These are phyloP conservation scores for Bradysia coprophila DNA, from an alignment of 1,140 invertebrate genomes.

Conservation along the genomic window DNA sequence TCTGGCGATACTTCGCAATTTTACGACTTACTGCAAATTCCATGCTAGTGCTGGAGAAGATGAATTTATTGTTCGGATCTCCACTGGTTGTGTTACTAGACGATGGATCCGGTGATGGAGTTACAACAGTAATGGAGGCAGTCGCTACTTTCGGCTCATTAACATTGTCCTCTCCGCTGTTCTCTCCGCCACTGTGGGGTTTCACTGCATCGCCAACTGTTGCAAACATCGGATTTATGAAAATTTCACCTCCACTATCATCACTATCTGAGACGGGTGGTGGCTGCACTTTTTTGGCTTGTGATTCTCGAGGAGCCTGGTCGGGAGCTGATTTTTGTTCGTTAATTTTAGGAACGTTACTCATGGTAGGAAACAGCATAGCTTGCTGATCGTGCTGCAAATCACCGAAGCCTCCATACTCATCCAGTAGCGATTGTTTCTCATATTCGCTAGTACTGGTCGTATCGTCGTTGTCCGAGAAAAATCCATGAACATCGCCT, in stretches of 20 bases:
- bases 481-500: neutral
- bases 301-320: too few species aligned
- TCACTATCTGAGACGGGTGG: too few species aligned
- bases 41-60: conserved; percentile 3
- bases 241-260: neutral
- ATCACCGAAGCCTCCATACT: too few species aligned
- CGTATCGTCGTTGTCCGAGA: neutral
- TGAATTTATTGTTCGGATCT: neutral
- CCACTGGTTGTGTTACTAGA: neutral
- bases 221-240: conserved; percentile 2
- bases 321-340: too few species aligned
- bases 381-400: too few species aligned
- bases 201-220: conserved; percentile 3
- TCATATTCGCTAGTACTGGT: neutral
- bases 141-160: too few species aligned
- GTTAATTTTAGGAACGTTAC: too few species aligned
- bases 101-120: neutral
- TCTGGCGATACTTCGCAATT: conserved; percentile 3
- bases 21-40: conserved; percentile 5
- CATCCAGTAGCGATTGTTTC: too few species aligned
- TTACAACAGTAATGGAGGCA: neutral
- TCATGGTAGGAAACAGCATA: too few species aligned
- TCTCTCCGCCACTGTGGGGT: conserved; percentile 5
- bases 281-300: too few species aligned
- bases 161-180: neutral